Base-by-base conservation (phyloP, 2,888 invertebrate genomes). In the Eilema sororculum region DNA sequence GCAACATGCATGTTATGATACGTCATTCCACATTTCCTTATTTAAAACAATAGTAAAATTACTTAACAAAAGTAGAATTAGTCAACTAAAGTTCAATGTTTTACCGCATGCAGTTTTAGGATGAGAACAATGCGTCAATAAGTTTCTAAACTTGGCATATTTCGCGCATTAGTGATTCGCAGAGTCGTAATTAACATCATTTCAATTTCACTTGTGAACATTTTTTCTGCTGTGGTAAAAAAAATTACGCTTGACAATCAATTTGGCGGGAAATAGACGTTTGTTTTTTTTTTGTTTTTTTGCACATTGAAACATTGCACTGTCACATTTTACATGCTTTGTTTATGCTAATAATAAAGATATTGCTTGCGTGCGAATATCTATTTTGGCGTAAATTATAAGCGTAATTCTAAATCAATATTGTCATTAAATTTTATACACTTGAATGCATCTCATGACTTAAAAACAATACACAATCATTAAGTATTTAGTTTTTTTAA, bases 221-320 rank as follows among this genome's bases (percentile, higher is more conserved):
- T 66, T 60, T 71, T 70, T 74, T 65, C 70, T 64, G 57, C 73
- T 77, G 66, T 46, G 52, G 67, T 72, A 37, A 28, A 24, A 20
- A 20, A 30, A 25, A 33, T 24, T 16, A 30, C 16, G n/a, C 6
- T 24, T 24, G 24, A 22, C 22, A 16, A 67, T 59, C 71, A 73
- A 72, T 80, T 77, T 78, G 65, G 71, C 74, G 84, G 76, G 74
- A 82, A 80, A 80, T 83, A 73, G 72, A 57, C 64, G 64, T 46
- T 61, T 64, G 64, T 65, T 67, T 62, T 71, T 33, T 75, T 73
- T 69, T 77, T 75, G n/a, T 28, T 28, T 60, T 60, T 72, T 63
- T 46, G 20, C n/a, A 68, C 33, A 30, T 25, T 65, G 59, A 58
- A 16, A 46, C 20, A 28, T 57, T 30, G 71, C 57, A 68, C 71